These are phyloP conservation scores for Tenualosa thibaudeaui DNA, from an alignment of 2,797 vertebrate species.

Conservation along the genomic window DNA sequence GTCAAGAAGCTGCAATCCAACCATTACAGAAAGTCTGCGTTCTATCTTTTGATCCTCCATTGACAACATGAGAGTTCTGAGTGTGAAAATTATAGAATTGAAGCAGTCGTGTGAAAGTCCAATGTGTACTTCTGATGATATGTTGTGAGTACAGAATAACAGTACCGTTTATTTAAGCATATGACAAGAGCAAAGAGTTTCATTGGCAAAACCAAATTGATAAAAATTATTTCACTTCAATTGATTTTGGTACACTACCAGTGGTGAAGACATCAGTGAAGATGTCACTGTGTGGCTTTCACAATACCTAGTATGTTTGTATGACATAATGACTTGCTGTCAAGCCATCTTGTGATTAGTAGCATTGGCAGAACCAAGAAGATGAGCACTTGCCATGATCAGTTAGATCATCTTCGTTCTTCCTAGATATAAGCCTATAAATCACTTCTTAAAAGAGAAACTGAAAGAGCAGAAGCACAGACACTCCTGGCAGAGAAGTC, in stretches of 20 bases:
- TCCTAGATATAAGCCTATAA: not conserved
- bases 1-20: not conserved
- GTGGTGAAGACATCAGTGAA: no score
- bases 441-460: no score
- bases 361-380: not conserved
- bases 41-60: not conserved
- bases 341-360: not conserved
- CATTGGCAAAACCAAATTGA: no score
- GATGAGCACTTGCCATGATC: not conserved
- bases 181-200: no score
- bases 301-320: not conserved
- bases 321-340: not conserved
- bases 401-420: not conserved
- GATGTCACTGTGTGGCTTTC: no score
- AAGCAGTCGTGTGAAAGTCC: not conserved
- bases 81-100: not conserved
- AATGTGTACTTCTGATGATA: not conserved
- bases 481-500: no score
- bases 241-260: no score
- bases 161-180: not conserved
- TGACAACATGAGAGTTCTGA: not conserved
- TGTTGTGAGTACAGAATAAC: no score
- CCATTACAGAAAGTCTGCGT: not conserved
- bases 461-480: no score
- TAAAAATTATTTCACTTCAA: no score